phyloP scores from a whole-genome alignment of 2,113 vertebrate species.

The Prinia subflava region DNA sequence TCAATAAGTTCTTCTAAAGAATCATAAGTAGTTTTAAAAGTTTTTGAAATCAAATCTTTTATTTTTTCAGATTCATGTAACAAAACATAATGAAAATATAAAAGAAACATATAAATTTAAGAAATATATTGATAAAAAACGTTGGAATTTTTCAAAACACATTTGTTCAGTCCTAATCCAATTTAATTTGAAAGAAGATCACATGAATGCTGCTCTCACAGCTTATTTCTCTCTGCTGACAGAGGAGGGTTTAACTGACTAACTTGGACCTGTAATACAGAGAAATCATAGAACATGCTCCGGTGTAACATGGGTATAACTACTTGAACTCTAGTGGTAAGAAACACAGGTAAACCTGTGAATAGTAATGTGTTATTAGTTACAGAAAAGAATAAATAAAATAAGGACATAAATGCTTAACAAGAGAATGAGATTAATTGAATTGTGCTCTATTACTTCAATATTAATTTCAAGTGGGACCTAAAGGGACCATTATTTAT shows the following conservation, averaged over 20 bases:
- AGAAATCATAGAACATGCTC: neutral
- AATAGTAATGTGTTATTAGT: neutral
- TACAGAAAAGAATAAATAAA: neutral
- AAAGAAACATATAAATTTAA: neutral
- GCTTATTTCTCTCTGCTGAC: neutral
- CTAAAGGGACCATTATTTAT: slow-evolving; percentile 40
- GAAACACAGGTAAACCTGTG: neutral
- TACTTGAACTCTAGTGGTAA: neutral
- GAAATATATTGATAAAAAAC: neutral
- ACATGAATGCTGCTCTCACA: neutral
- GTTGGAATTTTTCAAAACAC: neutral
- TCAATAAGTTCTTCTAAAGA: neutral
- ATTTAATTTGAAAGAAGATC: neutral
- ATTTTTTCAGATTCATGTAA: neutral
- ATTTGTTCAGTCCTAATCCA: neutral
- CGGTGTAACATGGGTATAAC: neutral
- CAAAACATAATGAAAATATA: neutral
- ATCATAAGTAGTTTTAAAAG: neutral
- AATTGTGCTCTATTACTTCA: slow-evolving; percentile 30
- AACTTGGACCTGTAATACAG: neutral
- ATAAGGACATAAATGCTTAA: neutral
- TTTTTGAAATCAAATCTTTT: neutral
- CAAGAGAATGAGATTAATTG: neutral
- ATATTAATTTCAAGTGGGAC: slow-evolving; percentile 16
- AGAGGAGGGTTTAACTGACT: neutral